Evolutionary conservation across 1,140 invertebrate genomes (phyloP), one percentile per base, ranked within the genome.

Genomic region (Drosophila miranda): DNA sequence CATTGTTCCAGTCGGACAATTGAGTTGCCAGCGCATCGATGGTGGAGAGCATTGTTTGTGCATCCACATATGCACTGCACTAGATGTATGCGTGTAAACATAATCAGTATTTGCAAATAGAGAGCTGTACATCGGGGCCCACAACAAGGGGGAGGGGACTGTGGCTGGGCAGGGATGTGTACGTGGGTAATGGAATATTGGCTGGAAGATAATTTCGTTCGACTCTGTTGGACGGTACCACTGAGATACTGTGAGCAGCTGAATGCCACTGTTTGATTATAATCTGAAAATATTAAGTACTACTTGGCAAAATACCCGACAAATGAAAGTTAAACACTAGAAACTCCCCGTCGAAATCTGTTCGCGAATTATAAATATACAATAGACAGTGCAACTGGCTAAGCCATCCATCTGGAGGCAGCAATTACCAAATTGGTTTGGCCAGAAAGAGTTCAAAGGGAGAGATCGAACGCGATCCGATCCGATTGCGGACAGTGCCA

Each of bases 31-130:
- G 55, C 63, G 68, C n/a, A 41, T 48, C 44, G 49, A 49, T 43
- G 19, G 53, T 34, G 23, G 19, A 16, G 52, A 56, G 73, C 51
- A 76, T 84, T 84, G 81, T 84, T 84, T 86, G 81, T 70, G 61
- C 78, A 78, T 30, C 30, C 8, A 30, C 2, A 30, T 30, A 30
- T 30, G 30, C 8, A 30, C 58, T 45, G 56, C 48, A 50, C 70
- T 82, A 8, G 30, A 30, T 9, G 30, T 72, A 78, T 82, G 75
- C 78, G 82, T 88, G 82, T 78, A 87, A 87, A 87, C 82, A 87
- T 87, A 87, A 87, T 87, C 82, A 87, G 82, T 87, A 87, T 87
- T 87, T 87, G 78, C 82, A 87, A 87, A 87, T 87, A 87, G 54
- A 62, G 82, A 70, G 87, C 38, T 64, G 78, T 69, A 81, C 23